Evolutionary conservation across 2,113 vertebrate genomes (phyloP).

Genomic region (Girardinichthys multiradiatus): DNA sequence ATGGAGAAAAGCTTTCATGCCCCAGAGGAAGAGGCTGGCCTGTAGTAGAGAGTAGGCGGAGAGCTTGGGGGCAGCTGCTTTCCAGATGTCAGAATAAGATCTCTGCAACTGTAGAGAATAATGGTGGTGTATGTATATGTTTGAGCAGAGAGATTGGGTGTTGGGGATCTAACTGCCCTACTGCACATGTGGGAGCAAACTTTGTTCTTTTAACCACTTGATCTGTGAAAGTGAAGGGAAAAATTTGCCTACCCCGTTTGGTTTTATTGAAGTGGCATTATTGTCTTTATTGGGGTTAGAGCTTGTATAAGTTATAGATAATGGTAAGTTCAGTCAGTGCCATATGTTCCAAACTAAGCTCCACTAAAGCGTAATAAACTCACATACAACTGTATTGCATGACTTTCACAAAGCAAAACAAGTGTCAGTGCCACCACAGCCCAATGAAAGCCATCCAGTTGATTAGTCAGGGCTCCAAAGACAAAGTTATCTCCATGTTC

Average conservation of each 20-base stretch:
- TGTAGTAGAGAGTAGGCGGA: slow-evolving; percentile 42
- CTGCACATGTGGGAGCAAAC: not conserved
- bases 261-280: slow-evolving; percentile 9
- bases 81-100: slow-evolving; percentile 70
- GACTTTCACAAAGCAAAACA: slow-evolving; percentile 65
- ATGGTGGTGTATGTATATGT: slow-evolving; percentile 9
- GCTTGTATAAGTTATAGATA: slow-evolving; percentile 21
- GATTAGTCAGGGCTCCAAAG: slow-evolving; percentile 34
- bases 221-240: not conserved
- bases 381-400: slow-evolving; percentile 48
- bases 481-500: slow-evolving; percentile 43
- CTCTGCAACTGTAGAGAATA: slow-evolving; percentile 17
- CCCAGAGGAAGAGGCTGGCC: slow-evolving; percentile 52
- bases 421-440: slow-evolving; percentile 58
- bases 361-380: slow-evolving; percentile 22
- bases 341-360: slow-evolving; percentile 31
- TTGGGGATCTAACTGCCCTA: not conserved
- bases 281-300: slow-evolving; percentile 22
- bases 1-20: slow-evolving; percentile 65
- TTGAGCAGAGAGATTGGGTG: not conserved
- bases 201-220: slow-evolving; percentile 10
- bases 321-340: slow-evolving; percentile 33
- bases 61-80: slow-evolving; percentile 66
- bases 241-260: slow-evolving; percentile 8
- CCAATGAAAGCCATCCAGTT: slow-evolving; percentile 55